Percentiles rank a stretch among this genome's conserved stretches.
phyloP scores from a whole-genome alignment of 1,140 invertebrate genomes.

The Ooceraea biroi region DNA sequence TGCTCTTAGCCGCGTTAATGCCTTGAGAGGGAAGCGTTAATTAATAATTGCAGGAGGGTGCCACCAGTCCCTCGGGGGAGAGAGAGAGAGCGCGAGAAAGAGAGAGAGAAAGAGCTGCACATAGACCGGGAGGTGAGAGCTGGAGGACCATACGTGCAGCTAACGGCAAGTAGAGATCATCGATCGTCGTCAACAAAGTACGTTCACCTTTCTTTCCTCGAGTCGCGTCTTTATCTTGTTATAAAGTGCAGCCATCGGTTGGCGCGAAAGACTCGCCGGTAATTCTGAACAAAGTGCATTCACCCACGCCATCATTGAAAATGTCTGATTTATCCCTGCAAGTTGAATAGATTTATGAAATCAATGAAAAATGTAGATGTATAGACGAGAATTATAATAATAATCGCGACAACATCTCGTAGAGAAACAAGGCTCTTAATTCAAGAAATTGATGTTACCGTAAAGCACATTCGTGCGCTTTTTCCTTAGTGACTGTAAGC shows the following conservation, averaged over 20 bases:
- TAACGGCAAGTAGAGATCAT: constrained; percentile 66
- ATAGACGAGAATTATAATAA: neutral
- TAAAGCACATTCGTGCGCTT: neutral
- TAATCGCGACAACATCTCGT: neutral
- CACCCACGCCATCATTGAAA: neutral
- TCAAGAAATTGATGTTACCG: neutral
- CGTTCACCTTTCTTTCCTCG: constrained; percentile 60
- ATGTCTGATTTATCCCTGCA: neutral
- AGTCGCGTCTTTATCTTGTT: constrained; percentile 58
- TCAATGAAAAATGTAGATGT: neutral
- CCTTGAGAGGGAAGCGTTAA: constrained; percentile 85
- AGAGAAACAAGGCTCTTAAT: neutral
- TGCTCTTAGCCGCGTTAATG: constrained; percentile 85
- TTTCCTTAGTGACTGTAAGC: neutral
- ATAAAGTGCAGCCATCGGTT: constrained; percentile 47
- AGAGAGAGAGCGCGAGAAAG: constrained; percentile 62
- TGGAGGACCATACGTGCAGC: constrained; percentile 67
- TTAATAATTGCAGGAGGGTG: constrained; percentile 85
- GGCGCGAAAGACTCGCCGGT: constrained; percentile 37
- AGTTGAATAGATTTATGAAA: constrained; percentile 16
- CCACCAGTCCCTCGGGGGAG: constrained; percentile 74
- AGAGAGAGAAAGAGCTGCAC: constrained; percentile 40
- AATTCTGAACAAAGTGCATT: constrained; percentile 56
- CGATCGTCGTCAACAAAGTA: constrained; percentile 68
- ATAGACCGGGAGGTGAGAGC: constrained; percentile 37